Base-by-base conservation (phyloP, 2,113 vertebrate species). In the Corydoras maculifer region DNA sequence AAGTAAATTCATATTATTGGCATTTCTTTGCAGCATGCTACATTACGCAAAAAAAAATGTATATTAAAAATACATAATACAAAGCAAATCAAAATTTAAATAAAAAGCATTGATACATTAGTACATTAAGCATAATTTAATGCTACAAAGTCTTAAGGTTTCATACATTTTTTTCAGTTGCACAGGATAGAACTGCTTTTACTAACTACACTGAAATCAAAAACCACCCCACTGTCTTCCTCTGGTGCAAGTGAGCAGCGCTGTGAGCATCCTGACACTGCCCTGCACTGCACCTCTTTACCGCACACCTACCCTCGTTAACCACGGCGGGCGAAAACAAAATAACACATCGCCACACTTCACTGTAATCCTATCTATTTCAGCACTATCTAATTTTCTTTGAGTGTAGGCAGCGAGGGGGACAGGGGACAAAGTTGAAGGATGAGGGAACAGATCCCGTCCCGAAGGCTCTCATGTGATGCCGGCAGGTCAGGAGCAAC, bases 361-460 rank as follows among this genome's bases (percentile, higher is more conserved):
- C 66, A 65, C 72, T 77, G 65, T 80, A 75, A 80, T 80, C 72
- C 73, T 65, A 80, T 70, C 68, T 69, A 75, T 77, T 79, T 77
- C 57, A 62, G 65, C 62, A 74, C 72, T 72, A 77, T 80, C 64
- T 75, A 72, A 80, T 80, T 79, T 79, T 77, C 78, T 79, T 72
- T 0, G 35, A 75, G 75, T 75, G 72, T 57, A 75, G 75, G 72
- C 75, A 75, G 78, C 25, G 14, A 70, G 62, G 63, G 68, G 61
- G 70, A 60, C 61, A 69, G 61, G 62, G 77, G 69, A 65, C 54
- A 53, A 65, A 10, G 9, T 62, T 43, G 62, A 14, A n/a, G 15
- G 25, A 64, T 25, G 18, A 25, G 18, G 18, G 63, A 65, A 69
- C 18, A 32, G 7, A 57, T 64, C 69, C 65, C 55, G 31, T 71